These are phyloP conservation scores for Phoenicopterus ruber DNA, from an alignment of 2,113 vertebrate species.

Conservation along the genomic window DNA sequence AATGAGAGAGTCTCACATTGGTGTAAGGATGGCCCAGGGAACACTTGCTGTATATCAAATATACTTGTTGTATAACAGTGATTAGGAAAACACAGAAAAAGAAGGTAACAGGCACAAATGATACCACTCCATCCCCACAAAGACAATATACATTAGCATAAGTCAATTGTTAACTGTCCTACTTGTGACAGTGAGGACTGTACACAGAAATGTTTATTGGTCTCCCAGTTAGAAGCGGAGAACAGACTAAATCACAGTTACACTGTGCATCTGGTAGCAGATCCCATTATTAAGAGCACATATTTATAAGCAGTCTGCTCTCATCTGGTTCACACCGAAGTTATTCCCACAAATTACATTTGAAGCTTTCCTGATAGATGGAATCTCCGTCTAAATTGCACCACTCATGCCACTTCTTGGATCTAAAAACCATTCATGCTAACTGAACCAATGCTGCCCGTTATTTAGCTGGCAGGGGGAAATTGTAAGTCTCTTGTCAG, in stretches of 20 bases:
- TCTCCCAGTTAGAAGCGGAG: background rate
- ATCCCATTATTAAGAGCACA: background rate
- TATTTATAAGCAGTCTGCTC: background rate
- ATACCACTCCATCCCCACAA: background rate
- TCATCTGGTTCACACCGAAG: background rate
- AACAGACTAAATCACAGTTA: background rate
- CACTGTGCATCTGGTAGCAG: background rate
- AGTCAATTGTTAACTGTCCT: background rate
- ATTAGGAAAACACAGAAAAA: background rate
- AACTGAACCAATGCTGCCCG: background rate
- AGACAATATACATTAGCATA: background rate
- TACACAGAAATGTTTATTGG: background rate
- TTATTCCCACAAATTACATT: background rate
- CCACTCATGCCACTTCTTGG: background rate
- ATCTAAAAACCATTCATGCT: background rate
- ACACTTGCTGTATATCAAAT: background rate
- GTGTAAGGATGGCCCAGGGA: background rate
- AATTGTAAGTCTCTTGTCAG: background rate
- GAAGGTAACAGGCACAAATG: background rate
- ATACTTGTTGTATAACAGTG: background rate
- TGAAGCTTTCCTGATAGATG: background rate
- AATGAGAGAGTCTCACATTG: background rate
- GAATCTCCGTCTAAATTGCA: background rate
- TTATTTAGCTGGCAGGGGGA: background rate
- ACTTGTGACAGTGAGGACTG: background rate